Conservation (phyloP, 2,113 vertebrate genomes). For the Tinamus guttatus region DNA sequence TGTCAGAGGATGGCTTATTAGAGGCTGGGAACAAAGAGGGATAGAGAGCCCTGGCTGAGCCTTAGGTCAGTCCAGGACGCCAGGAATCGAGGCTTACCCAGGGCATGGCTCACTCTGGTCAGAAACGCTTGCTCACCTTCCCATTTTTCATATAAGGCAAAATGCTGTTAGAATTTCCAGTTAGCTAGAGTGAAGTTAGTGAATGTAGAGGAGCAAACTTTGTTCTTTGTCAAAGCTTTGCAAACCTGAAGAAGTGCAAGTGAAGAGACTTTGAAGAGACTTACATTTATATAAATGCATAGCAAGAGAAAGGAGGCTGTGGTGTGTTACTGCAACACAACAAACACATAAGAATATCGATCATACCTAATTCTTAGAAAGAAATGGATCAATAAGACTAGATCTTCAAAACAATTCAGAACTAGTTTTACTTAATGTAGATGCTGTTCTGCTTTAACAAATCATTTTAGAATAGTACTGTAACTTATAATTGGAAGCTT, state of each 20-base stretch:
- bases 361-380: not conserved
- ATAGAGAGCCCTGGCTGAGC: not conserved
- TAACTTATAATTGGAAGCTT: slow-evolving; percentile 12
- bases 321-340: not conserved
- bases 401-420: not conserved
- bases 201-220: not conserved
- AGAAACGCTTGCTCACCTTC: not conserved
- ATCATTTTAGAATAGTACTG: not conserved
- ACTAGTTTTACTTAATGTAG: not conserved
- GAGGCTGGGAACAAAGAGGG: not conserved
- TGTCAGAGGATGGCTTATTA: not conserved
- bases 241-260: not conserved
- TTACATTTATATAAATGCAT: not conserved
- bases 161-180: not conserved
- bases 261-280: not conserved
- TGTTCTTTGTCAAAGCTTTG: not conserved
- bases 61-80: not conserved
- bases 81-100: not conserved
- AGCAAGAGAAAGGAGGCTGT: not conserved
- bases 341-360: not conserved
- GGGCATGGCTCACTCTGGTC: not conserved
- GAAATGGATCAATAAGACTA: not conserved
- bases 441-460: not conserved
- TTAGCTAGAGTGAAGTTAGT: not conserved
- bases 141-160: not conserved